A percentile compares a stretch with the other conserved stretches of the same genome.
Conservation (phyloP, 2,888 invertebrate species). For the Tethea ocularis region DNA sequence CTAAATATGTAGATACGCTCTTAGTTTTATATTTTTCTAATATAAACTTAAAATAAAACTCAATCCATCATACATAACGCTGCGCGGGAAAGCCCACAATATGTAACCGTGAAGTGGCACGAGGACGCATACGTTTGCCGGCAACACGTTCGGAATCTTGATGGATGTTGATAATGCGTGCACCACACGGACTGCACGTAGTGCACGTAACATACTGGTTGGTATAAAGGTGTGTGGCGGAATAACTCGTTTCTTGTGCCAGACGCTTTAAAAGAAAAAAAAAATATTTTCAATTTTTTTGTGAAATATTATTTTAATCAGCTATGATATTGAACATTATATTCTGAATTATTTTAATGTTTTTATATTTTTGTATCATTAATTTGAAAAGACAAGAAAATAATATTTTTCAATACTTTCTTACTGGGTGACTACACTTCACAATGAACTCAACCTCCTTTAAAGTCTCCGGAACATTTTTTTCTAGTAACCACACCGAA, state of each 20-base stretch:
- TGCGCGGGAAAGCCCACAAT: slow-evolving; percentile 46
- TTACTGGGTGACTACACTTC: too few species aligned
- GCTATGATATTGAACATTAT: too few species aligned
- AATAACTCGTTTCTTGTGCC: background rate
- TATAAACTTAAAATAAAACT: slow-evolving; percentile 20
- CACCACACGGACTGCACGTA: slow-evolving; percentile 20
- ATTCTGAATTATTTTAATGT: too few species aligned
- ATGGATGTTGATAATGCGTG: slow-evolving; percentile 25
- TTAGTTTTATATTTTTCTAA: background rate
- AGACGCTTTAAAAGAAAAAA: background rate
- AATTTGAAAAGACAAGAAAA: too few species aligned
- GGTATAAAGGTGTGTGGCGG: slow-evolving; percentile 10
- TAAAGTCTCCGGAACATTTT: too few species aligned
- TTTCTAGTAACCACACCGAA: too few species aligned
- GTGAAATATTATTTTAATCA: too few species aligned
- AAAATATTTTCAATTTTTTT: background rate
- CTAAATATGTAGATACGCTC: too few species aligned
- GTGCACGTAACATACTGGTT: slow-evolving; percentile 27
- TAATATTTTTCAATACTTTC: too few species aligned
- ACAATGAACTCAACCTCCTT: too few species aligned
- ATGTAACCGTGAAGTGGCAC: slow-evolving; percentile 55
- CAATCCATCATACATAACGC: slow-evolving; percentile 21
- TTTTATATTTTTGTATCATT: too few species aligned
- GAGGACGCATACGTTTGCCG: slow-evolving; percentile 51
- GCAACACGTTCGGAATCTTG: slow-evolving; percentile 45